Percentiles rank a stretch among this genome's conserved stretches.
Conservation (phyloP, 2,888 invertebrate genomes). For the Hydroisotoma schaefferi region DNA sequence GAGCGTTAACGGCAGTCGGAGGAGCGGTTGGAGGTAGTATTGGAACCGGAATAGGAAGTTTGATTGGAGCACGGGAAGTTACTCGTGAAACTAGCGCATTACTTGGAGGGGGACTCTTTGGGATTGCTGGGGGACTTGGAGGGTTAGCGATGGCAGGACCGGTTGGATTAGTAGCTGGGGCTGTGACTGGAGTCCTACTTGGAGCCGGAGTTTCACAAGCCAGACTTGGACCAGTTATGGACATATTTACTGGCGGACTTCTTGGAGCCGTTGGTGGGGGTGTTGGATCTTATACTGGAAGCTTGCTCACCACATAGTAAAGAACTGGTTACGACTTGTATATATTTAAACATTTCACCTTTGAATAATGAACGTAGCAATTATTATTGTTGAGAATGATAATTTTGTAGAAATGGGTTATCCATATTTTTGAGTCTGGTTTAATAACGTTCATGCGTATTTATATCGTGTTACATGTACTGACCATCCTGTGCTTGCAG, state of each 20-base stretch:
- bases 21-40: slow-evolving; percentile 12
- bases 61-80: slow-evolving; percentile 3
- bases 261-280: slow-evolving; percentile 11
- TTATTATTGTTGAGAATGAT: no score
- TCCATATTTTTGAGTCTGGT: no score
- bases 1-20: neutral
- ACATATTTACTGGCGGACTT: slow-evolving; percentile 6
- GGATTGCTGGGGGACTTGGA: slow-evolving; percentile 5
- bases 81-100: slow-evolving; percentile 4
- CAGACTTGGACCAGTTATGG: slow-evolving; percentile 3
- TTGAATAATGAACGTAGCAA: no score
- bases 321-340: no score
- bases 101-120: slow-evolving; percentile 11
- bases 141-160: slow-evolving; percentile 8
- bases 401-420: no score
- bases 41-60: slow-evolving; percentile 11
- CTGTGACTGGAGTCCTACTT: neutral
- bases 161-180: slow-evolving; percentile 6
- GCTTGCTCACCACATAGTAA: no score
- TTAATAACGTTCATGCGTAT: no score
- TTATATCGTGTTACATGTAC: no score
- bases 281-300: slow-evolving; percentile 2
- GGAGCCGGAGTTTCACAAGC: slow-evolving; percentile 7
- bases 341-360: no score
- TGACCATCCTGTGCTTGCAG: no score